phyloP scores from a whole-genome alignment of 2,797 vertebrate genomes.

The Chelon labrosus region DNA sequence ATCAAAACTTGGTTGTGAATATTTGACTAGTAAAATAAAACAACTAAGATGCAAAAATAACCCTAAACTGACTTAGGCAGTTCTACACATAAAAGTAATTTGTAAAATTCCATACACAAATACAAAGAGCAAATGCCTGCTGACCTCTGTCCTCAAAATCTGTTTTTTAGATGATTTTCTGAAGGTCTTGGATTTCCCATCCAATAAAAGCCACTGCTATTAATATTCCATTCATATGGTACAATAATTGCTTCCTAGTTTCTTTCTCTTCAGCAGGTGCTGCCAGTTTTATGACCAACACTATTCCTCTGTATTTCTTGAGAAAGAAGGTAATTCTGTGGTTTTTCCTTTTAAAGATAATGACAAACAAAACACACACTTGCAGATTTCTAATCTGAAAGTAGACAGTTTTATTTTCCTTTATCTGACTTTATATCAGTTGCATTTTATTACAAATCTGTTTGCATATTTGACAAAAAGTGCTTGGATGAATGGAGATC shows the following conservation, averaged over 20 bases:
- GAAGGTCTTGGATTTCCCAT: not conserved
- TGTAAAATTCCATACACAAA: not conserved
- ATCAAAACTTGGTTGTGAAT: not conserved
- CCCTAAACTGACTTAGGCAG: not conserved
- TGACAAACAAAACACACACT: not conserved
- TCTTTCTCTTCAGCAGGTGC: not conserved
- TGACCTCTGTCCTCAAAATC: not conserved
- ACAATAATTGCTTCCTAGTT: not conserved
- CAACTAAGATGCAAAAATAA: not conserved
- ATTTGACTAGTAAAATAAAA: not conserved
- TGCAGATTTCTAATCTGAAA: constrained; percentile 24
- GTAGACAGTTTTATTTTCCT: constrained; percentile 9
- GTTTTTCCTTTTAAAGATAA: not conserved
- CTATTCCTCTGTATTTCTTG: not conserved
- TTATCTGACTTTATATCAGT: constrained; percentile 22
- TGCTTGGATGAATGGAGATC: constrained; percentile 20
- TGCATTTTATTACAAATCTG: constrained; percentile 32
- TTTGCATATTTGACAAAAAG: constrained; percentile 25
- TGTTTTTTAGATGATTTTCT: not conserved
- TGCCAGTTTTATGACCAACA: not conserved
- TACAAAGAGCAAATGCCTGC: not conserved
- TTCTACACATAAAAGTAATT: not conserved
- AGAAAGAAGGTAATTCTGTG: not conserved
- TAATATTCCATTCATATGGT: not conserved
- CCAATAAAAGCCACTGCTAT: not conserved